phyloP scores from a whole-genome alignment of 2,113 vertebrate genomes.

The Tamias sibiricus region DNA sequence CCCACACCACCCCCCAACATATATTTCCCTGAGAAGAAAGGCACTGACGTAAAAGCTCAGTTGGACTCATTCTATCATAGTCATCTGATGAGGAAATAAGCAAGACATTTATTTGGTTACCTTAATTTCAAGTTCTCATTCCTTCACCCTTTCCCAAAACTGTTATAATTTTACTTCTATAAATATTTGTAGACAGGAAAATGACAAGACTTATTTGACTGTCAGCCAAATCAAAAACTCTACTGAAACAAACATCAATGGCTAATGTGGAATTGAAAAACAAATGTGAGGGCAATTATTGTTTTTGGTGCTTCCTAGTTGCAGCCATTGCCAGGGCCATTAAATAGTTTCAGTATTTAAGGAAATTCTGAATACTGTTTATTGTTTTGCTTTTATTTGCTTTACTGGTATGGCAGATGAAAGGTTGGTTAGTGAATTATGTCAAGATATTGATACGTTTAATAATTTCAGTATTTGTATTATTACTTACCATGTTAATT shows the following conservation, averaged over 20 bases:
- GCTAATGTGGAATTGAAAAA: neutral
- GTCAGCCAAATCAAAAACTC: conserved; percentile 1
- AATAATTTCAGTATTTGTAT: neutral
- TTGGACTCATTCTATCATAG: neutral
- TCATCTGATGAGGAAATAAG: neutral
- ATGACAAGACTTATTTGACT: neutral
- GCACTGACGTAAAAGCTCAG: neutral
- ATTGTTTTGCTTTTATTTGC: neutral
- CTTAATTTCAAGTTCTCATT: neutral
- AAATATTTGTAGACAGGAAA: neutral
- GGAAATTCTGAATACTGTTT: neutral
- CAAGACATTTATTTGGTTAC: neutral
- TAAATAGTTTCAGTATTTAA: neutral
- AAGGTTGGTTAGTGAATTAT: neutral
- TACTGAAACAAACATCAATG: neutral
- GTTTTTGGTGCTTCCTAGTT: neutral
- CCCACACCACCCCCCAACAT: neutral
- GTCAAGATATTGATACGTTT: neutral
- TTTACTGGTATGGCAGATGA: neutral
- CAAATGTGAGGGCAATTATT: neutral
- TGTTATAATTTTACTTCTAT: neutral
- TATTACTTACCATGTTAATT: neutral
- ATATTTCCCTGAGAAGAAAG: neutral
- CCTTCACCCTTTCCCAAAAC: neutral
- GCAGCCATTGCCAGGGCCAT: neutral